Base-by-base conservation (phyloP, 2,888 invertebrate species). In the Seladonia tumulorum region DNA sequence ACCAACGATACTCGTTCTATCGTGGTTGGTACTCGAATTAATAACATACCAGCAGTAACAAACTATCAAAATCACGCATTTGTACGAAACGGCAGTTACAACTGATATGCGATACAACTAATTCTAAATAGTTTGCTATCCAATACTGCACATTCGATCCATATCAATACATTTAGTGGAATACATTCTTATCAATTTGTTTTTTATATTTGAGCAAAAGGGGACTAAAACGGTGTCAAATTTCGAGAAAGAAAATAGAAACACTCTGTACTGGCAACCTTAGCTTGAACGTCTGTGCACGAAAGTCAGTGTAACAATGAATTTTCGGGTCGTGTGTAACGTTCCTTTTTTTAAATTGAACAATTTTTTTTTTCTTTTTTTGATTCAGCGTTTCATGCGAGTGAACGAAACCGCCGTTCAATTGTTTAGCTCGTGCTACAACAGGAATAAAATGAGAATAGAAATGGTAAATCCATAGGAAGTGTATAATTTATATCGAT, bases 81-180 rank as follows among this genome's bases (percentile, higher is more conserved):
- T 74, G 70, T 78, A 83, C 83, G 84, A 78, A 83, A 84, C 77
- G 70, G 74, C 74, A 45, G 49, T 78, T 73, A 83, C 42, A 83
- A 75, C 49, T 84, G 84, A 84, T 84, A 84, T 83, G 84, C 70
- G n/a, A 75, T 82, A 70, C 42, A 66, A 83, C 71, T 84, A 83
- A 83, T 83, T 77, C 77, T 84, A n/a, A n/a, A n/a, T n/a, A 85
- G 45, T 73, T 76, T n/a, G 18, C 74, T 84, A 85, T 53, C 66
- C 72, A 76, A 84, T 85, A 84, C 85, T 79, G 76, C 84, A 76
- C 76, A 76, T 79, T 84, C 53, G 76, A 79, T 72, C 42, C 70
- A 42, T n/a, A 42, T 70, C 70, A n/a, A n/a, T 70, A 70, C n/a
- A 70, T 70, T 42, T 70, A 42, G n/a, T 70, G 70, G 70, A 70